Percentiles rank a stretch among this genome's conserved stretches.
Evolutionary conservation across 2,888 invertebrate genomes (phyloP).

Genomic region (Caenorhabditis macrosperma): DNA sequence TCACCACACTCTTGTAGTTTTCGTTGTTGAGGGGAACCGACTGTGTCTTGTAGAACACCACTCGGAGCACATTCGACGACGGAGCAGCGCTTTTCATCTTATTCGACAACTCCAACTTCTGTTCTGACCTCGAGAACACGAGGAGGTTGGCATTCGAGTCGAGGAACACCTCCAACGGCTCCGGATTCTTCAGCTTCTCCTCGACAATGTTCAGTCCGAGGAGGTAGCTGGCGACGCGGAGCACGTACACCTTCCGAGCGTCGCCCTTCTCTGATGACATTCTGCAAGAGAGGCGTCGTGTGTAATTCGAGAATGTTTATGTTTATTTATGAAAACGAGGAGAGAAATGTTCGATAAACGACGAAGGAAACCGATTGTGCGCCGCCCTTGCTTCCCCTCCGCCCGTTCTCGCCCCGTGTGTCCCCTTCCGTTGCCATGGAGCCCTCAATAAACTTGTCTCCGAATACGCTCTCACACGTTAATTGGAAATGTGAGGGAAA

Average conservation of each 20-base stretch:
- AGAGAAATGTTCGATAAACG: not conserved
- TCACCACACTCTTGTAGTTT: constrained; percentile 84
- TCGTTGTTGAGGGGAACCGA: constrained; percentile 84
- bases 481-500: constrained; percentile 9
- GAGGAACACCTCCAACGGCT: constrained; percentile 73
- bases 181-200: constrained; percentile 75
- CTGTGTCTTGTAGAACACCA: constrained; percentile 85
- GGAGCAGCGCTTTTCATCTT: constrained; percentile 57
- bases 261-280: constrained; percentile 56
- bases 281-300: not conserved
- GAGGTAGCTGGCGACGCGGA: constrained; percentile 64
- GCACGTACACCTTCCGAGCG: constrained; percentile 54
- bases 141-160: constrained; percentile 72
- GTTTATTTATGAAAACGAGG: constrained; percentile 1
- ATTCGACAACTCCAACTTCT: constrained; percentile 77
- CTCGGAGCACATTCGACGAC: constrained; percentile 59
- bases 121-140: constrained; percentile 72
- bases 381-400: not conserved
- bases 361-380: not conserved
- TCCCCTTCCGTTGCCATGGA: constrained; percentile 34
- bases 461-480: not conserved
- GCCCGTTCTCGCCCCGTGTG: not conserved
- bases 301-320: not conserved
- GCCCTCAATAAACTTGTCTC: constrained; percentile 12
- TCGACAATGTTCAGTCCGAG: constrained; percentile 66